phyloP scores from a whole-genome alignment of 2,797 vertebrate genomes.

The Cynopterus sphinx region DNA sequence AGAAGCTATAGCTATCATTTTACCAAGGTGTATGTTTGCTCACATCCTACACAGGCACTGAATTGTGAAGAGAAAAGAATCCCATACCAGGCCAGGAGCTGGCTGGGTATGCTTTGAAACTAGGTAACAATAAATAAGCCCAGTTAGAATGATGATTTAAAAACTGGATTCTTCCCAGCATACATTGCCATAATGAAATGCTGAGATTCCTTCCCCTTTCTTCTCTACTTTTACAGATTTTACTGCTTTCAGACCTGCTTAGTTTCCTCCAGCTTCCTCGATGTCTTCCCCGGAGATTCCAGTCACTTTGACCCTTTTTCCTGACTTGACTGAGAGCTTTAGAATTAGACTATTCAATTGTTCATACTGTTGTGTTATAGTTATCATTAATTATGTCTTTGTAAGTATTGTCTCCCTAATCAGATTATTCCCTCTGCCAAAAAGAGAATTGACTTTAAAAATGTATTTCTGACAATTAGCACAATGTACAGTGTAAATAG shows the following conservation, averaged over 20 bases:
- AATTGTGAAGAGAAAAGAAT: neutral
- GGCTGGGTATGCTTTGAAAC: neutral
- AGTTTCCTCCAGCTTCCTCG: neutral
- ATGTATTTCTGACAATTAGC: conserved; percentile 22
- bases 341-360: conserved; percentile 6
- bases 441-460: conserved; percentile 38
- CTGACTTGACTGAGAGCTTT: neutral
- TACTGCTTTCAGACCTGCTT: conserved; percentile 2
- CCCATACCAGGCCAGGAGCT: neutral
- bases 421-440: conserved; percentile 51
- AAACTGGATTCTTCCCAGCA: conserved; percentile 20
- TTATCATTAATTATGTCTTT: conserved; percentile 51
- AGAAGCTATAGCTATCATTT: neutral
- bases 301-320: neutral
- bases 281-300: neutral
- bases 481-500: neutral
- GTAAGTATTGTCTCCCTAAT: conserved; percentile 45
- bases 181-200: neutral
- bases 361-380: neutral
- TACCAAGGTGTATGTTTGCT: neutral
- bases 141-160: neutral
- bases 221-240: neutral
- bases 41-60: neutral
- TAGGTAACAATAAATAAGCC: neutral
- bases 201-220: neutral